Evolutionary conservation across 2,888 invertebrate genomes (phyloP).

Genomic region (Agrilus biguttatus): DNA sequence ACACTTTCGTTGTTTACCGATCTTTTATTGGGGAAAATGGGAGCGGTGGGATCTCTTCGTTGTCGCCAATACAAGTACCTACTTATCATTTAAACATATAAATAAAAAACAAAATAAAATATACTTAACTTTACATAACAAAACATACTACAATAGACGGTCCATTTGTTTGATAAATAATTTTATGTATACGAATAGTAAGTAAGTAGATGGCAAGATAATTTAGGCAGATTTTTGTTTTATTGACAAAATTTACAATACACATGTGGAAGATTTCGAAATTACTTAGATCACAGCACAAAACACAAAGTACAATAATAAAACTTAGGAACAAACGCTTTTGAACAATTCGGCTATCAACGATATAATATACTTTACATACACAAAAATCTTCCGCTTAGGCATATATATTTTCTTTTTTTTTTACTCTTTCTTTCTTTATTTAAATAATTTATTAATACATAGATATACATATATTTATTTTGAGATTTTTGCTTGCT

Average conservation of each 20-base stretch:
- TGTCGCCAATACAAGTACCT: too few relatives aligned
- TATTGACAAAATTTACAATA: constrained; percentile 6
- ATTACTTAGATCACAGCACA: constrained; percentile 31
- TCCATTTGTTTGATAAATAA: constrained; percentile 10
- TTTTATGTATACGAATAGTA: constrained; percentile 19
- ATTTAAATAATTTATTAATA: not conserved
- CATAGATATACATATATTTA: not conserved
- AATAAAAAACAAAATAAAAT: constrained; percentile 8
- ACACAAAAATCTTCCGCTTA: too few relatives aligned
- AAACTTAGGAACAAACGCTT: constrained; percentile 27
- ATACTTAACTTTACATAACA: constrained; percentile 11
- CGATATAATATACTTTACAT: not conserved
- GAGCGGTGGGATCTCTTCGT: too few relatives aligned
- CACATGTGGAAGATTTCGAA: constrained; percentile 6
- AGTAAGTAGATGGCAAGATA: constrained; percentile 35
- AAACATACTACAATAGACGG: constrained; percentile 9
- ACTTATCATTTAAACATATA: constrained; percentile 4
- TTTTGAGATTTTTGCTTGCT: not conserved
- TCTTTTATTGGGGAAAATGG: too few relatives aligned
- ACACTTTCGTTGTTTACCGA: not conserved
- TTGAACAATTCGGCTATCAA: constrained; percentile 1
- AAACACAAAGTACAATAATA: constrained; percentile 24
- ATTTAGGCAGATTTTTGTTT: constrained; percentile 25
- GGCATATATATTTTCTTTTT: too few relatives aligned
- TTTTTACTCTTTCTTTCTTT: too few relatives aligned